Conservation (phyloP, 2,113 vertebrate genomes). For the Junco hyemalis region DNA sequence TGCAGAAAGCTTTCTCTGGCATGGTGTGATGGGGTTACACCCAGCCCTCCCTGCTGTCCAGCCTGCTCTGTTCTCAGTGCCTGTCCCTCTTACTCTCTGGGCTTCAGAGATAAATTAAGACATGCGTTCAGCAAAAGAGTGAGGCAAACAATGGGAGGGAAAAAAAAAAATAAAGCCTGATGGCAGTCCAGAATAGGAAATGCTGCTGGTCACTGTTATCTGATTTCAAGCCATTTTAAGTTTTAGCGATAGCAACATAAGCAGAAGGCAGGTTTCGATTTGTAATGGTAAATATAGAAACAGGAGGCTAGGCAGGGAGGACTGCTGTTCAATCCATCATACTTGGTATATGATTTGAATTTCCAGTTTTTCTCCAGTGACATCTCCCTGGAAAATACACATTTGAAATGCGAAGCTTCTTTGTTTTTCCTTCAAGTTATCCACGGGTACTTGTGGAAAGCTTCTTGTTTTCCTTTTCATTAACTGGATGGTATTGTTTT, state of each 20-base stretch:
- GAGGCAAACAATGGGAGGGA: not conserved
- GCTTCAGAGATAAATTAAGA: not conserved
- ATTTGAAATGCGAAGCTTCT: not conserved
- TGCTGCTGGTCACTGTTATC: not conserved
- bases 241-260: not conserved
- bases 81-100: not conserved
- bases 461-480: not conserved
- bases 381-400: not conserved
- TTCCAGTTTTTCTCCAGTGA: not conserved
- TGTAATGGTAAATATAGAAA: not conserved
- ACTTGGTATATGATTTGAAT: not conserved
- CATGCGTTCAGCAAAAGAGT: not conserved
- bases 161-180: not conserved
- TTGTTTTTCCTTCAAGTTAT: not conserved
- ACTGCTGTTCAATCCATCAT: not conserved
- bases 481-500: not conserved
- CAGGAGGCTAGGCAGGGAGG: not conserved
- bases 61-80: not conserved
- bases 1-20: not conserved
- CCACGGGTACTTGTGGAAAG: not conserved
- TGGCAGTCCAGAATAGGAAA: not conserved
- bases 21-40: fast-evolving
- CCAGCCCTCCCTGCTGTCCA: not conserved
- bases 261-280: not conserved
- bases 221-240: constrained; percentile 16